A percentile compares a stretch with the other conserved stretches of the same genome.
Conservation (phyloP, 1,140 invertebrate genomes). For the Bombus pascuorum region DNA sequence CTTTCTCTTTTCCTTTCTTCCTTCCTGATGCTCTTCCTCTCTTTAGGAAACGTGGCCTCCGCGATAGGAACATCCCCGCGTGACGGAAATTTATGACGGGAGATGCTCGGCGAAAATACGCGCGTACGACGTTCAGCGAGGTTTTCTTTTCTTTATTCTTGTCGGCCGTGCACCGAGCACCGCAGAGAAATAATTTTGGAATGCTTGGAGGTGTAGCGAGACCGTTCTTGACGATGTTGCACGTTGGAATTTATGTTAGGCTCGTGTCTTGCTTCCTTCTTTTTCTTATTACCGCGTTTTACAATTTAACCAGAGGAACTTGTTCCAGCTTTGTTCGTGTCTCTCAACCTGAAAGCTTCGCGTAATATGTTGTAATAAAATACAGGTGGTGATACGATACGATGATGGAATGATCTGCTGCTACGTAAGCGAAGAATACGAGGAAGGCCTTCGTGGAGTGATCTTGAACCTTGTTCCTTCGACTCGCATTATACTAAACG, state of each 20-base stretch:
- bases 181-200: neutral
- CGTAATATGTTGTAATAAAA: too few species aligned
- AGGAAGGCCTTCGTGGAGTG: too few species aligned
- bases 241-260: neutral
- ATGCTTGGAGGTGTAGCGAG: neutral
- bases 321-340: too few species aligned
- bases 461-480: too few species aligned
- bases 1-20: neutral
- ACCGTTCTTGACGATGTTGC: neutral
- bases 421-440: too few species aligned
- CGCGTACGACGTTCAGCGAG: neutral
- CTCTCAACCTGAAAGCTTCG: too few species aligned
- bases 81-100: constrained; percentile 11
- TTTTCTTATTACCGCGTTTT: neutral
- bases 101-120: neutral
- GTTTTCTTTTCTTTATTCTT: neutral
- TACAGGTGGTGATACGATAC: too few species aligned
- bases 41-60: neutral
- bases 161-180: too few species aligned
- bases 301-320: too few species aligned
- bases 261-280: neutral
- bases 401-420: too few species aligned
- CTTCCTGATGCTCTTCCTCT: too few species aligned
- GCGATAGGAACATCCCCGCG: neutral
- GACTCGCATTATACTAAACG: too few species aligned